Evolutionary conservation across 2,113 vertebrate genomes (phyloP), one percentile per base, ranked within the genome.

Genomic region (Thalassoma bifasciatum): DNA sequence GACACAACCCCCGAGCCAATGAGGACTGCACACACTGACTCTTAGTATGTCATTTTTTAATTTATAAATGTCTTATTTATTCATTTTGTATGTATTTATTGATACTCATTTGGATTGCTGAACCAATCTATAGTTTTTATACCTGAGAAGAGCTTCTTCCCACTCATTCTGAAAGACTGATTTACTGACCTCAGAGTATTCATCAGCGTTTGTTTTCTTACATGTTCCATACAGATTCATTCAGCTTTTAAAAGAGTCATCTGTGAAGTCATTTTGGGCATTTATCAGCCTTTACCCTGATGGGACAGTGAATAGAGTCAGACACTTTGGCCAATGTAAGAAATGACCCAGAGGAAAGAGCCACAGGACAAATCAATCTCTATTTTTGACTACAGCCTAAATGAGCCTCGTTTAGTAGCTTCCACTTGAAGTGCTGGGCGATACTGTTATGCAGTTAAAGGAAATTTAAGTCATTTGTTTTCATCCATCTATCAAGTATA

Each of bases 1-100:
- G 92, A 95, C 93, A 89, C 97, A 97, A 83, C 86, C 89, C 76
- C 66, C 91, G 73, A 95, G 82, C 88, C 93, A 94, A 80, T 96
- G 86, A 93, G 77, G 86, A 90, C 80, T 77, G 24, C 1, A 57
- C 56, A 56, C 37, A 72, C 16, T 66, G 66, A 82, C 81, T 84
- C 67, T 83, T 81, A 77, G 68, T 82, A 60, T 14, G 73, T 71
- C 61, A 61, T 65, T 86, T 49, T 82, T 56, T 82, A 60, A 74
- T 72, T 85, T 82, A 38, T 49, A 59, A 65, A 79, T 66, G 50
- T 88, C 69, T 88, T 75, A 83, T 83, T 87, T 87, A 72, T 88
- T 79, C 61, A 78, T 89, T 90, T 91, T 90, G 22, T 89, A 84
- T 74, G 71, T 88, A 83, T 88, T 88, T 80, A 88, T 86, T 88